Evolutionary conservation across 1,140 invertebrate genomes (phyloP).

Genomic region (Magallana ariakensis): DNA sequence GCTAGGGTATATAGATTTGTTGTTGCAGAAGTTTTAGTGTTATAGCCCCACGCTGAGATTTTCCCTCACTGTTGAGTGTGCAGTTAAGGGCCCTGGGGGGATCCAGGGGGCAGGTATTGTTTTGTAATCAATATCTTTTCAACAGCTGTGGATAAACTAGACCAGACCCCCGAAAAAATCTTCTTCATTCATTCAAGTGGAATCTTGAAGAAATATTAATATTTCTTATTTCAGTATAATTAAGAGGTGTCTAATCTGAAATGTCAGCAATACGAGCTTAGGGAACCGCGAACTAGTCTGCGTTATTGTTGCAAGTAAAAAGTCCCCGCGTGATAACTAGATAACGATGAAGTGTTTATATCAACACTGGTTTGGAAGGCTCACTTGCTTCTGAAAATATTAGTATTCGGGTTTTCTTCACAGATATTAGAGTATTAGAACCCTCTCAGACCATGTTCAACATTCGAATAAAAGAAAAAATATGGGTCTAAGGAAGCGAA

Average conservation of each 20-base stretch:
- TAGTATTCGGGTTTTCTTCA: constrained; percentile 9
- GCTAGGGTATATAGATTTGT: not conserved
- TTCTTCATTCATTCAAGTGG: constrained; percentile 20
- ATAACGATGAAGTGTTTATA: constrained; percentile 35
- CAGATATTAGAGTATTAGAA: constrained; percentile 20
- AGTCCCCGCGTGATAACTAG: not conserved
- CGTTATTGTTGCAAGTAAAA: not conserved
- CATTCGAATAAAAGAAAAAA: constrained; percentile 34
- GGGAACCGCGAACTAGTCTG: constrained; percentile 7
- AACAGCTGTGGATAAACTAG: constrained; percentile 33
- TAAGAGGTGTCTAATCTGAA: not conserved
- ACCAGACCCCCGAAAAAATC: not conserved
- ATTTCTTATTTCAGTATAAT: constrained; percentile 25
- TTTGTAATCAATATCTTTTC: constrained; percentile 22
- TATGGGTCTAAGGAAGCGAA: constrained; percentile 21
- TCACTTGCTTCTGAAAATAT: constrained; percentile 21
- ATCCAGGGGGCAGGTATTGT: not conserved
- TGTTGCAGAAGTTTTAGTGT: constrained; percentile 27
- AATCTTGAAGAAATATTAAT: constrained; percentile 36
- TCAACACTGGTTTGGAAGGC: constrained; percentile 6
- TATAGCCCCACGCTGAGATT: constrained; percentile 8
- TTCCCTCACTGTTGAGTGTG: not conserved
- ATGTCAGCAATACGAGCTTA: constrained; percentile 1
- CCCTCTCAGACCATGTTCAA: constrained; percentile 32
- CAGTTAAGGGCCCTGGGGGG: not conserved